Conservation (phyloP, 1,140 invertebrate species). For the Druon quercuslanigerum region DNA sequence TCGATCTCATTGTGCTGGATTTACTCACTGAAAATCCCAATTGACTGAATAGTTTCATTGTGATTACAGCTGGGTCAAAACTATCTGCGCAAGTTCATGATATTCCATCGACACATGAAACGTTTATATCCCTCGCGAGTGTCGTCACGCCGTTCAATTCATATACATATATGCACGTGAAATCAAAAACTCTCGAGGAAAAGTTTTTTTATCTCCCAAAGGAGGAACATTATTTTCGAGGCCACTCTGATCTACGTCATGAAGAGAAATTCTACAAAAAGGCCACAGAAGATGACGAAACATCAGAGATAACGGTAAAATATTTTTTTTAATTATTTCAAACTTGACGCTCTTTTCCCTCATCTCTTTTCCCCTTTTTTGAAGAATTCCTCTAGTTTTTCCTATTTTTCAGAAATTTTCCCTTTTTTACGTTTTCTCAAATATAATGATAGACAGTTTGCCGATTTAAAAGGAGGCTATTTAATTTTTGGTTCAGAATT, state of each 20-base stretch:
- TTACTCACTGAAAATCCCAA: constrained; percentile 27
- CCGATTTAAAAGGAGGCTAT: no score
- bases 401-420: no score
- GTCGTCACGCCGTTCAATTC: not conserved
- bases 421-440: no score
- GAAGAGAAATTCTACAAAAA: constrained; percentile 1
- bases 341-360: no score
- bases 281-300: constrained; percentile 8
- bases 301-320: constrained; percentile 4
- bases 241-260: constrained; percentile 11
- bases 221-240: constrained; percentile 4
- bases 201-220: not conserved
- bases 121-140: constrained; percentile 25
- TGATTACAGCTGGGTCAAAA: not conserved
- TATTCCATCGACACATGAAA: constrained; percentile 11
- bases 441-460: no score
- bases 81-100: not conserved
- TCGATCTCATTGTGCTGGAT: constrained; percentile 24
- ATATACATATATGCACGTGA: constrained; percentile 24
- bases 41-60: constrained; percentile 16
- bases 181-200: constrained; percentile 12
- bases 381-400: not conserved
- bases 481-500: no score
- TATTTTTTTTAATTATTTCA: not conserved
- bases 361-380: no score